Evolutionary conservation across 2,888 invertebrate genomes (phyloP), one percentile per base, ranked within the genome.

Genomic region (Lutraria lutraria): DNA sequence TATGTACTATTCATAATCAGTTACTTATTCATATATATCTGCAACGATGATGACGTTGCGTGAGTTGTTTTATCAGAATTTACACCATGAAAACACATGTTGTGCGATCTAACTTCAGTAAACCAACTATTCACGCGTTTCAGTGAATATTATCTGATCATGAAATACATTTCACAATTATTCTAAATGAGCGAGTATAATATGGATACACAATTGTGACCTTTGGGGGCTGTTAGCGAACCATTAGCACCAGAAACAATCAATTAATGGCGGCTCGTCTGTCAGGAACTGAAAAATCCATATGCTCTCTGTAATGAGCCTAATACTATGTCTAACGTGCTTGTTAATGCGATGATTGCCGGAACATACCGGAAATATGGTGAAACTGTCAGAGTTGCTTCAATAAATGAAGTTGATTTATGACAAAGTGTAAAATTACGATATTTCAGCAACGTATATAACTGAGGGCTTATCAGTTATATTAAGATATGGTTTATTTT

Each of bases 181-280:
- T 25, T 68, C 21, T 6, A n/a, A 25, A 63, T 63, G 63, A 63
- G 19, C 63, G n/a, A 2, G 63, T 21, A 63, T 19, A 25, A n/a
- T 13, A 68, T 12, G 63, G 25, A 68, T 4, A 68, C 63, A 68
- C 4, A 68, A 21, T 72, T 80, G 81, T 54, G 53, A 72, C 86
- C 72, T 82, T 68, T 72, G 85, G 68, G 88, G 72, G 72, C 81
- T 76, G 76, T 88, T 88, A 88, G 72, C 31, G 43, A 15, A 15
- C 81, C 82, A 88, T 88, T 88, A 88, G 82, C 85, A 88, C n/a
- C 76, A 82, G 68, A 72, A 85, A 85, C 88, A 88, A 88, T 88
- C 88, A 88, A 88, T 85, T 85, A 85, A 83, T 76, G 83, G 83
- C 79, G 87, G 31, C 54, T 72, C 54, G 83, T 68, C 85, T 85